A percentile compares a stretch with the other conserved stretches of the same genome.
Conservation (phyloP, 2,888 invertebrate genomes). For the Eretmocerus hayati region DNA sequence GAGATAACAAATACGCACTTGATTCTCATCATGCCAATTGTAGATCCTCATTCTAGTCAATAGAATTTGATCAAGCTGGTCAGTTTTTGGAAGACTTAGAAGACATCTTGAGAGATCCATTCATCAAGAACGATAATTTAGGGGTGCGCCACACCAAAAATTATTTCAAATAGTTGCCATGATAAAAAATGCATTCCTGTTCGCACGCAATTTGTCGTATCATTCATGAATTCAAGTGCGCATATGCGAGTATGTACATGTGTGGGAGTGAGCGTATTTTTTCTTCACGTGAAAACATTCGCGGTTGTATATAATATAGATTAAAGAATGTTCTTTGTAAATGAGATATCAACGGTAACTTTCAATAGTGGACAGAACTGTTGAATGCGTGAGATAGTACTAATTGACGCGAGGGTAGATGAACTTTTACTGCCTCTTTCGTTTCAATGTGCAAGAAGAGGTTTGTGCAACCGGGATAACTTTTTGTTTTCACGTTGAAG, state of each 20-base stretch:
- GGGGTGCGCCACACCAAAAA: conserved; percentile 7
- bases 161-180: conserved; percentile 10
- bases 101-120: conserved; percentile 6
- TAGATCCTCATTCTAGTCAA: no score
- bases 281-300: no score
- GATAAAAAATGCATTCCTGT: conserved; percentile 31
- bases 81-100: conserved; percentile 8
- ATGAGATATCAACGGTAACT: neutral
- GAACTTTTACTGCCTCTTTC: no score
- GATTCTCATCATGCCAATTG: no score
- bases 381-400: no score
- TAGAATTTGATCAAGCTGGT: conserved; percentile 5
- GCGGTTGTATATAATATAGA: neutral
- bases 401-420: no score
- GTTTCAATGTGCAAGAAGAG: no score
- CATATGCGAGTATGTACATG: neutral
- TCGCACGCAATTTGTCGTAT: conserved; percentile 13
- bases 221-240: neutral
- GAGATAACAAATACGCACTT: no score
- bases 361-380: no score
- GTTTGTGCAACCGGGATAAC: no score
- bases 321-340: neutral
- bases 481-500: no score
- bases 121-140: conserved; percentile 1
- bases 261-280: neutral